Evolutionary conservation across 1,140 invertebrate species (phyloP).

Genomic region (Eumaeus atala): DNA sequence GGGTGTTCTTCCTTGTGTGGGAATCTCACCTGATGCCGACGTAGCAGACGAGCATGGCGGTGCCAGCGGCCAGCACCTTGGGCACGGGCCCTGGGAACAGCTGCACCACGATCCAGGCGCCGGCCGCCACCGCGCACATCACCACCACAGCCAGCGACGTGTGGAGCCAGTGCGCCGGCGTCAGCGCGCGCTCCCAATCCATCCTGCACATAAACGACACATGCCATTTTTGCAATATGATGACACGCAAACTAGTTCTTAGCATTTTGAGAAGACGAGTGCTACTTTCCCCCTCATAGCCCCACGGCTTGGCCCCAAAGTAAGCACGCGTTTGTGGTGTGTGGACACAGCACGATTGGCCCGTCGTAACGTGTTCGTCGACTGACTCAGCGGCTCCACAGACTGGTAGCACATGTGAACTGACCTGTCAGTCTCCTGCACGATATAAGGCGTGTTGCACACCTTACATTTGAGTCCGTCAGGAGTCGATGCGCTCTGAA

Average conservation of each 20-base stretch:
- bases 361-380: too few relatives aligned
- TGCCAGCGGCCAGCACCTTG: constrained; percentile 84
- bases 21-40: constrained; percentile 91
- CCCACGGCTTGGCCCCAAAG: too few relatives aligned
- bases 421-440: constrained; percentile 78
- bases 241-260: too few relatives aligned
- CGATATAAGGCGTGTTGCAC: constrained; percentile 84
- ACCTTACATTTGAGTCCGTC: constrained; percentile 86
- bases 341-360: too few relatives aligned
- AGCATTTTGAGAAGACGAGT: too few relatives aligned
- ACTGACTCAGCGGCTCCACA: too few relatives aligned
- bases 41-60: constrained; percentile 87
- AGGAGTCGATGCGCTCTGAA: constrained; percentile 78
- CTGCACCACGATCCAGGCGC: constrained; percentile 88
- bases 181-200: constrained; percentile 87
- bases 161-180: constrained; percentile 84
- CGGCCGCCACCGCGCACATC: constrained; percentile 84
- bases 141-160: constrained; percentile 78
- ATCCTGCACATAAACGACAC: too few relatives aligned
- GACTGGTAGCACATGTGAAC: too few relatives aligned
- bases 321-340: too few relatives aligned
- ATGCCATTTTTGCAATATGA: too few relatives aligned
- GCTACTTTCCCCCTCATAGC: too few relatives aligned
- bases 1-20: too few relatives aligned
- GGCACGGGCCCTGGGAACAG: constrained; percentile 85